These are phyloP conservation scores for Tragelaphus scriptus DNA, from an alignment of 2,113 vertebrate genomes.

Conservation along the genomic window DNA sequence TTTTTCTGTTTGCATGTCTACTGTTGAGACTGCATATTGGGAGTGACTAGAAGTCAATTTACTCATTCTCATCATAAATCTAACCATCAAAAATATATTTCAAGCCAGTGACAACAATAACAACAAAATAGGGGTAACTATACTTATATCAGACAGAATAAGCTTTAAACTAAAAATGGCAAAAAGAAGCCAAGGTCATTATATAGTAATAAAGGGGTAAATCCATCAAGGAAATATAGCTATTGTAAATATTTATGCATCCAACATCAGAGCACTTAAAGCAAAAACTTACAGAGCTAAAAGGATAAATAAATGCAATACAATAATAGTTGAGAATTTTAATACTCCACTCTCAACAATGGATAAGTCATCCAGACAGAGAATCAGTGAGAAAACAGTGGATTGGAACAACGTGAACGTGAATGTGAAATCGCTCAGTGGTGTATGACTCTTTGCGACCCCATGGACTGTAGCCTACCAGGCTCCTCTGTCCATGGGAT, in stretches of 20 bases:
- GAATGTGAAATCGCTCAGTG: too few relatives aligned
- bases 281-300: not conserved
- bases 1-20: constrained; percentile 37
- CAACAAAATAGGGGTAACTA: not conserved
- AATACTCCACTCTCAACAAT: not conserved
- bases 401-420: not conserved
- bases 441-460: too few relatives aligned
- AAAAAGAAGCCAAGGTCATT: not conserved
- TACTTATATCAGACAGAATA: not conserved
- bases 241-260: not conserved
- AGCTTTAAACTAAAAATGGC: not conserved
- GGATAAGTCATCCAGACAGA: not conserved
- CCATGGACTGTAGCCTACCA: too few relatives aligned
- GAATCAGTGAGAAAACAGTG: not conserved
- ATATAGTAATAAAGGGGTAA: not conserved
- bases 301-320: not conserved
- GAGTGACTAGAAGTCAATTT: constrained; percentile 25
- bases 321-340: not conserved
- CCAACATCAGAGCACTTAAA: not conserved
- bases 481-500: too few relatives aligned
- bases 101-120: not conserved
- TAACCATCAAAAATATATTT: constrained; percentile 4
- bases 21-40: constrained; percentile 12
- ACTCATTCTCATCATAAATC: constrained; percentile 27
- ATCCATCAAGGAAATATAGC: not conserved